Base-by-base conservation (phyloP, 2,797 vertebrate species). In the Amphiprion clarkii region DNA sequence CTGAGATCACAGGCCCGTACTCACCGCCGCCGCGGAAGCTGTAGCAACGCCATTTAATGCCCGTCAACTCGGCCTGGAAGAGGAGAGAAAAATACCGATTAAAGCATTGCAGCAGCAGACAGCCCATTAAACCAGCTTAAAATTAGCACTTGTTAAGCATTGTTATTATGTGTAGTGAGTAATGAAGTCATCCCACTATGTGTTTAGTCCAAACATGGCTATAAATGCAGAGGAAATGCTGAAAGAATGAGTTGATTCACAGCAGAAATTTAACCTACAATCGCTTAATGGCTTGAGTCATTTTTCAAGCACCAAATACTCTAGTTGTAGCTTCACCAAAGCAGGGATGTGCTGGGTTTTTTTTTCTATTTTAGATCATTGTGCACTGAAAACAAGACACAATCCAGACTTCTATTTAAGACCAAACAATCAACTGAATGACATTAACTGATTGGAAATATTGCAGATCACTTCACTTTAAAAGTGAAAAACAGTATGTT, bases 31-130 rank as follows among this genome's bases (percentile, higher is more conserved):
- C 95, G 71, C 96, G 96, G 81, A 98, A 98, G 89, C 94, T 97
- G 96, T 99, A 99, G 93, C 98, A 97, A 91, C 98, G 97, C 98
- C 98, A 99, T 97, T 99, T 99, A 93, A 99, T 99, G 94, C 98
- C 98, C 1, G 97, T 99, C 89, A 99, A 94, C 93, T 99, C 98
- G 83, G 98, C 98, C 98, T 99, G 61, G 40, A 33, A 71, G 60
- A 60, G 42, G 72, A 79, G 6, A 76, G 39, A 6, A 68, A 60
- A 65, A 61, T 36, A 44, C 49, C 16, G 53, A 58, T 69, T 57
- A 67, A 42, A 53, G 48, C 2, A 27, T 0, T 31, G 62, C 46
- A 46, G 62, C 39, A 39, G 51, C 25, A 61, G 67, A 67, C 52
- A 56, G 68, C 59, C 54, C 25, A 79, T 67, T 79, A 21, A 52